Conservation (phyloP, 1,140 invertebrate species). For the Nomia melanderi region DNA sequence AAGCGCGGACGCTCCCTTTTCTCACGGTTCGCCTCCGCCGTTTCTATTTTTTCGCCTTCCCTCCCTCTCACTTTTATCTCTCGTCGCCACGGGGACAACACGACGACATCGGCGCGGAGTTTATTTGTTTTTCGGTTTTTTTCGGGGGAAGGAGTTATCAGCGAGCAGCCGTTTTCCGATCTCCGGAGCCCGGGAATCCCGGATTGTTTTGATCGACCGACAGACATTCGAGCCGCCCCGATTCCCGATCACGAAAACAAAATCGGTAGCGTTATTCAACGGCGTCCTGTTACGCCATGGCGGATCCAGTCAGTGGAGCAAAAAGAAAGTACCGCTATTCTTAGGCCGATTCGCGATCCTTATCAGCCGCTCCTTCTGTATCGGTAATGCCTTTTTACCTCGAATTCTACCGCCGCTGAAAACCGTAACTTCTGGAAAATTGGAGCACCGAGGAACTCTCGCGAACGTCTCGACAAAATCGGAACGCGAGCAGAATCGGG, state of each 20-base stretch:
- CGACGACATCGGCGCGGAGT: too few relatives aligned
- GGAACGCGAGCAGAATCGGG: not conserved
- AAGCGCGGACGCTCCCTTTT: not conserved
- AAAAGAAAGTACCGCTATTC: constrained; percentile 71
- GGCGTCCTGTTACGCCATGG: not conserved
- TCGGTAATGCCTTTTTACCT: constrained; percentile 58
- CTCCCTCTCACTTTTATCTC: too few relatives aligned
- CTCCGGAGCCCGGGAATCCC: too few relatives aligned
- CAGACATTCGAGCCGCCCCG: not conserved
- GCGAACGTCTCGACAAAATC: not conserved
- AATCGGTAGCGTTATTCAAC: constrained; percentile 41
- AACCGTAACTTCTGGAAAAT: constrained; percentile 51
- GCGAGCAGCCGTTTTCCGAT: too few relatives aligned
- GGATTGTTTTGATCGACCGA: constrained; percentile 20
- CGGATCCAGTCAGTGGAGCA: constrained; percentile 37
- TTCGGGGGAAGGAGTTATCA: too few relatives aligned
- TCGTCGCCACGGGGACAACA: too few relatives aligned
- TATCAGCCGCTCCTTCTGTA: constrained; percentile 58
- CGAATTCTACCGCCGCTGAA: constrained; percentile 30
- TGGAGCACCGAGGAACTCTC: not conserved
- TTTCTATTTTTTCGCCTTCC: not conserved
- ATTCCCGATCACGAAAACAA: constrained; percentile 7
- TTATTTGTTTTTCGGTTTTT: too few relatives aligned
- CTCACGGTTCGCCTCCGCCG: not conserved
- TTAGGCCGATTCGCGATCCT: constrained; percentile 47